Evolutionary conservation across 2,113 vertebrate genomes (phyloP), one percentile per base, ranked within the genome.

Genomic region (Chascanopsetta lugubris): DNA sequence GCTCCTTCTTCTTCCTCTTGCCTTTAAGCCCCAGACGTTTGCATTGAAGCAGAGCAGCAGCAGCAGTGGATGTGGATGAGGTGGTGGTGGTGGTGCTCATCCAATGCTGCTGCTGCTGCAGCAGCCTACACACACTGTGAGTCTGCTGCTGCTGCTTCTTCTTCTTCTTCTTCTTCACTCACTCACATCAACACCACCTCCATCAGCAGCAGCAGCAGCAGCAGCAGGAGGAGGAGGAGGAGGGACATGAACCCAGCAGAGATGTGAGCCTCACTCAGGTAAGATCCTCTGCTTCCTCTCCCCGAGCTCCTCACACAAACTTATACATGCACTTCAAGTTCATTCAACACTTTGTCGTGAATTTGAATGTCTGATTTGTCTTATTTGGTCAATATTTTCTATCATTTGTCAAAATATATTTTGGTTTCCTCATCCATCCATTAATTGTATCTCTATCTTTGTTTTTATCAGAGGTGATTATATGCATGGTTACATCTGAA

Each of bases 251-350:
- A 76, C 66, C 71, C 61, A 27, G 43, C 75, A 75, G 77, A 83
- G 53, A 88, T 90, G 87, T 79, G 80, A 85, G 83, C 80, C 82
- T 73, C 46, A 25, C 71, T 71, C 80, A 88, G 89, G 90, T 91
- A 84, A 62, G 38, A 88, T 81, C 48, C 36, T 45, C 50, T 29
- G 60, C 48, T 62, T 15, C 38, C 18, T 15, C 43, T 71, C 20
- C 8, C 38, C 29, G 15, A 3, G 32, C 56, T 18, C 15, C 36
- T 48, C 18, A 61, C 38, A 42, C 38, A 42, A 4, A 30, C 29
- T 5, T 8, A 30, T 30, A 30, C 29, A 30, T 8, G 8, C 29
- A 42, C 40, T 69, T 21, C 6, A n/a, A n/a, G n/a, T n/a, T n/a
- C n/a, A n/a, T n/a, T n/a, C n/a, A n/a, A n/a, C n/a, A n/a, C n/a